Evolutionary conservation across 2,888 invertebrate genomes (phyloP).

Genomic region (Leucozona laternaria): DNA sequence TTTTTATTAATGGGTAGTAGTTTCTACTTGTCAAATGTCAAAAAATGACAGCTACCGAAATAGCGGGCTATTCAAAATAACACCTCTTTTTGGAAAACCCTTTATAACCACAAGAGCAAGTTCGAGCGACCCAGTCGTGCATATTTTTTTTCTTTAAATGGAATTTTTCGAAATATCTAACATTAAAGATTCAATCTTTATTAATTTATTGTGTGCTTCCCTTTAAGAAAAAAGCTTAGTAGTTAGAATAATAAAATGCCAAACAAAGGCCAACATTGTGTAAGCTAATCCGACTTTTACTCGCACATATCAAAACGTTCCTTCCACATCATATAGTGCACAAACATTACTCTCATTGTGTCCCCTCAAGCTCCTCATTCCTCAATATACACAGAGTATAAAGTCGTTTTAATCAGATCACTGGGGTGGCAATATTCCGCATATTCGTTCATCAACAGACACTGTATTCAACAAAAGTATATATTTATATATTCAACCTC

Average conservation of each 20-base stretch:
- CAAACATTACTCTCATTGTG: background rate
- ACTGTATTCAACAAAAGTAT: no score
- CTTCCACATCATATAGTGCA: background rate
- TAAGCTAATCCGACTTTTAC: slow-evolving; percentile 2
- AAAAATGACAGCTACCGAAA: no score
- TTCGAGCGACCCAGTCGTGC: no score
- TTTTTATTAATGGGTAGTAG: no score
- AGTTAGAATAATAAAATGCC: background rate
- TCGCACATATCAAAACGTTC: background rate
- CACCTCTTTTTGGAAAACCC: no score
- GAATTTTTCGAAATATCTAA: background rate
- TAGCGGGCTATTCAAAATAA: no score
- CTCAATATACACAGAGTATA: background rate
- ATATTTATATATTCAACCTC: background rate
- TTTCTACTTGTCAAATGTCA: no score
- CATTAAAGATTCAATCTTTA: background rate
- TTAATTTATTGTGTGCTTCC: background rate
- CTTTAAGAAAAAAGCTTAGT: no score
- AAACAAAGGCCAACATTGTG: slow-evolving; percentile 19
- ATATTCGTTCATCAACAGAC: slow-evolving; percentile 11
- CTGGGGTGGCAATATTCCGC: background rate
- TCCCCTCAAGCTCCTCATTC: background rate
- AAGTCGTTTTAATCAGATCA: slow-evolving; percentile 26
- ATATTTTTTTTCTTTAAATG: background rate
- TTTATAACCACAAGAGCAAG: no score